Percentiles rank a stretch among this genome's conserved stretches.
Conservation (phyloP, 2,797 vertebrate species). For the Tokudaia tokunoshimensis region DNA sequence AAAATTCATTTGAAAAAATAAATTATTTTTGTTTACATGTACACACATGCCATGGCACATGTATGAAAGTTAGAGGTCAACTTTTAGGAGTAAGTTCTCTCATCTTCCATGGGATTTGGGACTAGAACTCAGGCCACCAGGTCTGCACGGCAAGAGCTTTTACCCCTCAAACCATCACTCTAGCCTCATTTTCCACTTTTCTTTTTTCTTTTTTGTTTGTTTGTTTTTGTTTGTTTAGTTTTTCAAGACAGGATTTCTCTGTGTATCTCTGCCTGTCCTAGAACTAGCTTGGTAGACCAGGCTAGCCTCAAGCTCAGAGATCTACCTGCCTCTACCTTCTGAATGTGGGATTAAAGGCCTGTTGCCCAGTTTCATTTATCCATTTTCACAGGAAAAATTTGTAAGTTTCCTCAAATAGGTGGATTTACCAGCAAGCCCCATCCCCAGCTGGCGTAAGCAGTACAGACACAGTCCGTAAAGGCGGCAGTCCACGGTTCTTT, state of each 20-base stretch:
- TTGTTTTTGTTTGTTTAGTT: neutral
- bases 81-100: neutral
- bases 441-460: neutral
- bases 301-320: neutral
- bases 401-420: neutral
- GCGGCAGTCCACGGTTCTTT: neutral
- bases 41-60: neutral
- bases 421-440: neutral
- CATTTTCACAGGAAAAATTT: conserved; percentile 48
- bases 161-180: neutral
- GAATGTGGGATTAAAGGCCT: neutral
- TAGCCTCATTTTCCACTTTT: neutral
- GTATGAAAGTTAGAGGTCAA: neutral
- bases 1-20: neutral
- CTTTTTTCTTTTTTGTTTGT: neutral
- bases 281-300: neutral
- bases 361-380: neutral
- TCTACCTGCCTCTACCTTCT: neutral
- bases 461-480: neutral
- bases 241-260: neutral
- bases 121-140: neutral
- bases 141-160: neutral
- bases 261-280: neutral
- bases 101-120: neutral
- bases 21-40: neutral